Base-by-base conservation (phyloP, 2,797 vertebrate genomes). In the Rhinatrema bivittatum region DNA sequence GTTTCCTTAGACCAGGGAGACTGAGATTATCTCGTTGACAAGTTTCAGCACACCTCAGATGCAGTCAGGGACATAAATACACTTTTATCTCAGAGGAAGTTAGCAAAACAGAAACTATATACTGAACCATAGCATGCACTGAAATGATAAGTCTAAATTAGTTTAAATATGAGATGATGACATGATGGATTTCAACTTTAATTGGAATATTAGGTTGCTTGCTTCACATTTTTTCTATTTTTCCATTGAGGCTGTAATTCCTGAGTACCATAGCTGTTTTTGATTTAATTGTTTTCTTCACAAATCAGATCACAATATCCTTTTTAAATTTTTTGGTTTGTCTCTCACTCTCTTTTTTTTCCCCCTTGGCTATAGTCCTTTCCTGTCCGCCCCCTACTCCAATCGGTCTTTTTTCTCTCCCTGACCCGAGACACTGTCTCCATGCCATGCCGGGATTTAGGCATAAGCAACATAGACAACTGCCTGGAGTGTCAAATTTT, bases 1-100 rank as follows among this genome's bases (percentile, higher is more conserved):
- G 49, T 27, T 62, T 40, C 38, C 46, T 50, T 40, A 61, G 38
- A 40, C 41, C 42, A 29, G 28, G 53, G 56, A 65, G 50, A 51
- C 48, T 55, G 36, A 74, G 74, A 61, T 35, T n/a, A 3, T 31
- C 42, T 69, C 52, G 67, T 46, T 68, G 60, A 64, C 42, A 45
- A 21, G 39, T 33, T 62, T 58, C 46, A 65, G 44, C 49, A 49
- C 35, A 37, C 60, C 22, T n/a, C n/a, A n/a, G n/a, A n/a, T n/a
- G 31, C 24, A 51, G 30, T 10, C 39, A 70, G 63, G 42, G 51
- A 47, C 29, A 47, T 16, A 50, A 50, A 46, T 48, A 53, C 24
- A 29, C 39, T 44, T 60, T 50, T 29, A 21, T 33, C 16, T 38
- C 26, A 46, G 13, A 21, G 26, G 4, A 39, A 25, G 27, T 34